These are phyloP conservation scores for Taxidea taxus DNA, from an alignment of 2,113 vertebrate species.

Conservation along the genomic window DNA sequence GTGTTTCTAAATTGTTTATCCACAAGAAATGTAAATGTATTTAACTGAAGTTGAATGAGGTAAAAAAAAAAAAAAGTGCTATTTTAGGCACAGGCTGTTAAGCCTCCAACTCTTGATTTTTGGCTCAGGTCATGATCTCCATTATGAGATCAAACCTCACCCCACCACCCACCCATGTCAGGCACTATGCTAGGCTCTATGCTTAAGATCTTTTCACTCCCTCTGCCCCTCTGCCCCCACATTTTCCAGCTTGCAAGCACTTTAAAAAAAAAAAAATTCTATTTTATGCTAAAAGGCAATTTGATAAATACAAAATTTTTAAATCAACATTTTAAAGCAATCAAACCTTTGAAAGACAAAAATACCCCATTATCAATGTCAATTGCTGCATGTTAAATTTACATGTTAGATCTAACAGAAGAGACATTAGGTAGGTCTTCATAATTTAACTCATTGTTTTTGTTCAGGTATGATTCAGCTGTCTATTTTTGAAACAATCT, in stretches of 20 bases:
- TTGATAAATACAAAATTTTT: not conserved
- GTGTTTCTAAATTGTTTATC: not conserved
- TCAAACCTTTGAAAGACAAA: not conserved
- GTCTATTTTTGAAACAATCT: not conserved
- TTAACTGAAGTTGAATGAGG: not conserved
- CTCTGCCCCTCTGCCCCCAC: not conserved
- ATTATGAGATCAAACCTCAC: not conserved
- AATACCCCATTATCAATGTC: not conserved
- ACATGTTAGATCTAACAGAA: not conserved
- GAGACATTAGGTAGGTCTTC: not conserved
- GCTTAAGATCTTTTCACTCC: not conserved
- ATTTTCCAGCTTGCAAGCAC: not conserved
- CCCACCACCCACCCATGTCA: not conserved
- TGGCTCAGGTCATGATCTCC: not conserved
- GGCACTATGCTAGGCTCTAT: not conserved
- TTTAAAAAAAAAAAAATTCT: not conserved
- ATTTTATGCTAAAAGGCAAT: not conserved
- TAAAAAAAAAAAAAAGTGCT: not conserved
- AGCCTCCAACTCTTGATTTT: not conserved
- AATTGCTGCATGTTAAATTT: not conserved
- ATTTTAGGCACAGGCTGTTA: not conserved
- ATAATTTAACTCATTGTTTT: not conserved
- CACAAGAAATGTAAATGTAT: not conserved
- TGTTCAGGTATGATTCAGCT: not conserved
- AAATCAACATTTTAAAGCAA: not conserved